Conservation (phyloP, 2,113 vertebrate genomes). For the Lanius collurio region DNA sequence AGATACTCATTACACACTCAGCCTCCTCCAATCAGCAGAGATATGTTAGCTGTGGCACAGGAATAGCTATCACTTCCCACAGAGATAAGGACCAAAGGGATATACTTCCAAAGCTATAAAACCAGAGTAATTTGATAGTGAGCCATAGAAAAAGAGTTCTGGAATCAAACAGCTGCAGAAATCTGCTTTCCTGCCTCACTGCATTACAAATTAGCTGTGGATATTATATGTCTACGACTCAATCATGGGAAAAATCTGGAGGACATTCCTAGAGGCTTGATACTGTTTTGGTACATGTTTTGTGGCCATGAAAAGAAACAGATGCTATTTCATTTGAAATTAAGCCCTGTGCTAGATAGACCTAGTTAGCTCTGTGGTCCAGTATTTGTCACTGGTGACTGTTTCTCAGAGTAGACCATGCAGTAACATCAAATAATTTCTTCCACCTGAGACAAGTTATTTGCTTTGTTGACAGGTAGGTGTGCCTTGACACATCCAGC, state of each 20-base stretch:
- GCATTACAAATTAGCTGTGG: background rate
- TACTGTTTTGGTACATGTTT: background rate
- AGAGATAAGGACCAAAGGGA: slow-evolving; percentile 2
- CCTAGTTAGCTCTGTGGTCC: background rate
- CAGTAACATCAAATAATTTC: background rate
- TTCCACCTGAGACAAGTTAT: background rate
- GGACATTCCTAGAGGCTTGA: background rate
- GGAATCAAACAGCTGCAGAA: slow-evolving; percentile 21
- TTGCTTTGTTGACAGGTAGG: background rate
- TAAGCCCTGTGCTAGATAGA: background rate
- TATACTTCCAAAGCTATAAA: background rate
- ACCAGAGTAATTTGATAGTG: background rate
- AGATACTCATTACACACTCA: background rate
- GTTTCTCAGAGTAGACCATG: background rate
- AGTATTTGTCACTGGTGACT: background rate
- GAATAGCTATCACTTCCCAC: background rate
- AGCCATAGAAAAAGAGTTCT: background rate
- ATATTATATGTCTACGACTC: background rate
- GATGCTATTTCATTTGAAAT: background rate
- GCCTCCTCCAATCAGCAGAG: background rate
- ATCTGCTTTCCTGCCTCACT: background rate
- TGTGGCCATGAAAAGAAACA: background rate
- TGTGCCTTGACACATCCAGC: background rate
- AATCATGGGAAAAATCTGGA: background rate
- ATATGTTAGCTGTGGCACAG: background rate